Evolutionary conservation across 2,888 invertebrate genomes (phyloP).

Genomic region (Volucella inanis): DNA sequence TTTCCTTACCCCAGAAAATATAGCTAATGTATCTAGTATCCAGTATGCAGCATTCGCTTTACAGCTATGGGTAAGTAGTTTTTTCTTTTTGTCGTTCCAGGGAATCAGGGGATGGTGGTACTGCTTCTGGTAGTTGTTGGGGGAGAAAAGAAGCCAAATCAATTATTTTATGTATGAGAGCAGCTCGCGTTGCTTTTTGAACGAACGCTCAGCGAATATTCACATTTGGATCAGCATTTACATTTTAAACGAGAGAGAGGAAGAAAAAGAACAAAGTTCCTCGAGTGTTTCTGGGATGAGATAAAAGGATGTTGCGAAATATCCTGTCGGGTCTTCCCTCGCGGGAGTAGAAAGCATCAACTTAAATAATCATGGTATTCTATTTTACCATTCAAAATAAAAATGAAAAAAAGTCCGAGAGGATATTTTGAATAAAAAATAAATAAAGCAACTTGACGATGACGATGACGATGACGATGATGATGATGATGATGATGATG

Average conservation of each 20-base stretch:
- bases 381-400: background rate
- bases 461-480: no score
- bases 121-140: no score
- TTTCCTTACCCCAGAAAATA: background rate
- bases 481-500: no score
- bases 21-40: conserved; percentile 20
- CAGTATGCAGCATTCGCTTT: no score
- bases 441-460: conserved; percentile 10
- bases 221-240: conserved; percentile 6
- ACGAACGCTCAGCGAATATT: background rate
- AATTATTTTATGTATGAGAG: conserved; percentile 1
- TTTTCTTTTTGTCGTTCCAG: background rate
- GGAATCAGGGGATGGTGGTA: background rate
- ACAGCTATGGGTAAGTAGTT: background rate
- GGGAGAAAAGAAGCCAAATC: conserved; percentile 11
- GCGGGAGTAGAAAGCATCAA: background rate
- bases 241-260: conserved; percentile 33
- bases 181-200: background rate
- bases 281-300: no score
- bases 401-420: background rate
- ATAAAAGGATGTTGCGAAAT: no score
- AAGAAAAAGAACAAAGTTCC: conserved; percentile 2
- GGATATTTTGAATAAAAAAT: conserved; percentile 16
- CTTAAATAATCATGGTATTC: conserved; percentile 13
- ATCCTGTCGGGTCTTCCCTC: background rate